These are phyloP conservation scores for Drosophila carrolli DNA, from an alignment of 1,140 invertebrate genomes.

Conservation along the genomic window DNA sequence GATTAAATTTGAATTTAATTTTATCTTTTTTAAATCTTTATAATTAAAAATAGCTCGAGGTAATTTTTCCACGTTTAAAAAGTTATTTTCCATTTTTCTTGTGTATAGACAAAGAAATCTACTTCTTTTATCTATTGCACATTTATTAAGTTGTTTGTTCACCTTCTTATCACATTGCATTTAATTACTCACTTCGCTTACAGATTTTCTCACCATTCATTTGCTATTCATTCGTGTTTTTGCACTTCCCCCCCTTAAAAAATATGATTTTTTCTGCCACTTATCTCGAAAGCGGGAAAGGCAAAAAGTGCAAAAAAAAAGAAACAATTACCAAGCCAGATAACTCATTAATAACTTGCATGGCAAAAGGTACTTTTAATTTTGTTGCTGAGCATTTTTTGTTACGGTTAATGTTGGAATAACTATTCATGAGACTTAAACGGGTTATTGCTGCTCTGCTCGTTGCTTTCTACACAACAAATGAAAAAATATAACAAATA, in stretches of 20 bases:
- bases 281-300: constrained; percentile 6
- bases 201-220: constrained; percentile 40
- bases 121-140: constrained; percentile 2
- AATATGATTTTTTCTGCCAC: constrained; percentile 13
- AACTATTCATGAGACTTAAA: constrained; percentile 53
- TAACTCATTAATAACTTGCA: constrained; percentile 54
- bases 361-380: constrained; percentile 35
- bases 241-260: constrained; percentile 9
- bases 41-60: too few relatives aligned
- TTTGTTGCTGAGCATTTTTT: constrained; percentile 27
- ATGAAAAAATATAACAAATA: constrained; percentile 29
- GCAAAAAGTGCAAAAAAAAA: constrained; percentile 3
- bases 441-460: constrained; percentile 25
- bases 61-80: too few relatives aligned
- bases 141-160: constrained; percentile 32
- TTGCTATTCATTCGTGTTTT: constrained; percentile 5
- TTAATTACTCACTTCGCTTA: constrained; percentile 26
- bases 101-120: too few relatives aligned
- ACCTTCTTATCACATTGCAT: constrained; percentile 35
- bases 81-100: background rate
- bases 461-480: constrained; percentile 27
- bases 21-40: too few relatives aligned
- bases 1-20: too few relatives aligned
- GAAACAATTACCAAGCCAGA: constrained; percentile 42
- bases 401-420: constrained; percentile 51